A percentile compares a stretch with the other conserved stretches of the same genome.
phyloP scores from a whole-genome alignment of 1,140 invertebrate genomes.

The Trachelipus rathkii region DNA sequence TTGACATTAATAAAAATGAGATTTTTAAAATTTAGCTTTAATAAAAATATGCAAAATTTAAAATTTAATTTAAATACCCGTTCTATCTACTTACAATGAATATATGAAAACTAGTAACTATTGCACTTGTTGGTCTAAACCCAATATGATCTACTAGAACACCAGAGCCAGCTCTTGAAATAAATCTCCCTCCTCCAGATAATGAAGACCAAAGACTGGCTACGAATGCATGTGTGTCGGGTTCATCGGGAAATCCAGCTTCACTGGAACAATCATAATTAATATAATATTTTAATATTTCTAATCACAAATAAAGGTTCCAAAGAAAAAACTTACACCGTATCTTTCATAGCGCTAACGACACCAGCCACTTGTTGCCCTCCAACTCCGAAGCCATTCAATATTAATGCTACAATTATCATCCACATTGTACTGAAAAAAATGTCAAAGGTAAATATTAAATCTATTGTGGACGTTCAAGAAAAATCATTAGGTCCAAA shows the following conservation, averaged over 20 bases:
- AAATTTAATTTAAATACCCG: too few species aligned
- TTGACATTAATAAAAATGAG: too few species aligned
- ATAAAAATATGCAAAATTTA: too few species aligned
- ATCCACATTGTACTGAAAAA: not conserved
- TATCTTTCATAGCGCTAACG: conserved; percentile 48
- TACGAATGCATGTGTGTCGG: conserved; percentile 46
- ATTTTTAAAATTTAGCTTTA: too few species aligned
- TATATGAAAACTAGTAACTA: conserved; percentile 2
- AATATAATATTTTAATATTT: not conserved
- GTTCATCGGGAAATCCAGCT: conserved; percentile 45
- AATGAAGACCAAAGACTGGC: conserved; percentile 47
- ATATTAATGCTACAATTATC: not conserved
- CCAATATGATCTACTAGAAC: conserved; percentile 47
- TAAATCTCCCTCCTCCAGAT: conserved; percentile 47
- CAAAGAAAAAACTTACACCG: conserved; percentile 46
- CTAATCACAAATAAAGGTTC: too few species aligned
- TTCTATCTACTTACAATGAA: not conserved
- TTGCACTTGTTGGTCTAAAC: conserved; percentile 32
- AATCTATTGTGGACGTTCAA: too few species aligned
- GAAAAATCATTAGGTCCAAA: too few species aligned
- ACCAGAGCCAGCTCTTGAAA: conserved; percentile 47
- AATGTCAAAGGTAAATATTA: too few species aligned
- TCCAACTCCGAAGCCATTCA: conserved; percentile 46
- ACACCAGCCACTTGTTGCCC: conserved; percentile 49
- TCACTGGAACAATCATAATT: conserved; percentile 3